These are phyloP conservation scores for Astropecten irregularis DNA, from an alignment of 53 echinoderm and acorn worm genomes.

Conservation along the genomic window DNA sequence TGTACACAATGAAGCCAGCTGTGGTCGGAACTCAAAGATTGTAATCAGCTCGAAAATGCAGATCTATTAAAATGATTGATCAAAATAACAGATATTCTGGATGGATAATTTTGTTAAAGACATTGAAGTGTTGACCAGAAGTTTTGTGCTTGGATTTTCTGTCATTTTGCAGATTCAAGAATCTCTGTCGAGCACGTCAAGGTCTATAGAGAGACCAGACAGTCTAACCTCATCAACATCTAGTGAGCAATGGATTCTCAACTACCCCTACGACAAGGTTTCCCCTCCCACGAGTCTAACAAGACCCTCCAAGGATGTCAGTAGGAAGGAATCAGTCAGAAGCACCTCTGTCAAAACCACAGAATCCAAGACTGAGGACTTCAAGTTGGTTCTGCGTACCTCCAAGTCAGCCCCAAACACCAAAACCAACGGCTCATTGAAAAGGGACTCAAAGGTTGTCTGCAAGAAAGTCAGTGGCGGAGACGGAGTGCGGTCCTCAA, in stretches of 20 bases:
- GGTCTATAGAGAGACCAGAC: constrained; percentile 65
- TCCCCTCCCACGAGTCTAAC: constrained; percentile 12
- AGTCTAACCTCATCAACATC: constrained; percentile 78
- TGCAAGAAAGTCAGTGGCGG: constrained; percentile 5
- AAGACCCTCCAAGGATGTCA: constrained; percentile 21
- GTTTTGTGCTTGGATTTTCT: too few species aligned
- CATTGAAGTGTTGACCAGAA: too few species aligned
- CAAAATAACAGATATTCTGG: background rate
- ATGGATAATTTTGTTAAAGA: too few species aligned
- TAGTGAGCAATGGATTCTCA: constrained; percentile 84
- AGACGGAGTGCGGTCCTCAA: constrained; percentile 7
- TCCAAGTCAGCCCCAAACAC: background rate
- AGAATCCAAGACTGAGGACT: constrained; percentile 25
- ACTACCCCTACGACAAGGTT: constrained; percentile 63
- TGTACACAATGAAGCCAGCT: too few species aligned
- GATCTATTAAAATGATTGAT: background rate
- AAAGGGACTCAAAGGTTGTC: background rate
- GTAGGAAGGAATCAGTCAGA: constrained; percentile 26
- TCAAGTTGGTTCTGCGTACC: background rate
- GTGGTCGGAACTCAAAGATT: too few species aligned
- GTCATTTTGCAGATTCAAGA: constrained; percentile 70
- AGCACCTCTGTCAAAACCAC: constrained; percentile 26
- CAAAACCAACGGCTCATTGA: constrained; percentile 23
- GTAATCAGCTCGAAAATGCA: too few species aligned
- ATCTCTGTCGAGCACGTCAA: constrained; percentile 53